Percentiles rank a stretch among this genome's conserved stretches.
Conservation (phyloP, 2,113 vertebrate genomes). For the Muscicapa adusta region DNA sequence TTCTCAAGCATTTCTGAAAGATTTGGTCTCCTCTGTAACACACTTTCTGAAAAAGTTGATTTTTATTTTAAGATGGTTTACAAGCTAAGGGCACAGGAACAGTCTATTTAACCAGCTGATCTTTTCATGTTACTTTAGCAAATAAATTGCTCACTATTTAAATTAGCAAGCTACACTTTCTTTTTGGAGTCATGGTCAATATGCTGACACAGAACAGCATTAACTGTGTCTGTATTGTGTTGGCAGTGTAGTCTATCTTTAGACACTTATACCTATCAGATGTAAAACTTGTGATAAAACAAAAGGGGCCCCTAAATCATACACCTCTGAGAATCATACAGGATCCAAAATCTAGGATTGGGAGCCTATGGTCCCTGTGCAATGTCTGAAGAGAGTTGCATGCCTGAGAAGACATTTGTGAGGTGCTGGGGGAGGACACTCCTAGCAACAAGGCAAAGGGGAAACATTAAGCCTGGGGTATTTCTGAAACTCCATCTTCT, state of each 20-base stretch:
- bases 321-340: not conserved
- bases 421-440: not conserved
- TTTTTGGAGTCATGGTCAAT: not conserved
- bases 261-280: not conserved
- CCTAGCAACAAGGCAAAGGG: not conserved
- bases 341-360: not conserved
- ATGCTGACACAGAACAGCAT: not conserved
- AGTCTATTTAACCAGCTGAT: not conserved
- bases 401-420: not conserved
- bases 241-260: not conserved
- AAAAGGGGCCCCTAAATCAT: not conserved
- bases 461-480: not conserved
- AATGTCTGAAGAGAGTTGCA: not conserved
- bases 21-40: not conserved
- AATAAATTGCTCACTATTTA: not conserved
- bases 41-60: not conserved
- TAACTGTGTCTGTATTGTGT: not conserved
- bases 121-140: not conserved
- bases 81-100: not conserved
- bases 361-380: not conserved
- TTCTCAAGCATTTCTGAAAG: not conserved
- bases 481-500: constrained; percentile 16
- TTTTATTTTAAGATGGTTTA: not conserved
- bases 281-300: not conserved
- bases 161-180: not conserved